Evolutionary conservation across 2,113 vertebrate species (phyloP).

Genomic region (Motacilla tschutschensis): DNA sequence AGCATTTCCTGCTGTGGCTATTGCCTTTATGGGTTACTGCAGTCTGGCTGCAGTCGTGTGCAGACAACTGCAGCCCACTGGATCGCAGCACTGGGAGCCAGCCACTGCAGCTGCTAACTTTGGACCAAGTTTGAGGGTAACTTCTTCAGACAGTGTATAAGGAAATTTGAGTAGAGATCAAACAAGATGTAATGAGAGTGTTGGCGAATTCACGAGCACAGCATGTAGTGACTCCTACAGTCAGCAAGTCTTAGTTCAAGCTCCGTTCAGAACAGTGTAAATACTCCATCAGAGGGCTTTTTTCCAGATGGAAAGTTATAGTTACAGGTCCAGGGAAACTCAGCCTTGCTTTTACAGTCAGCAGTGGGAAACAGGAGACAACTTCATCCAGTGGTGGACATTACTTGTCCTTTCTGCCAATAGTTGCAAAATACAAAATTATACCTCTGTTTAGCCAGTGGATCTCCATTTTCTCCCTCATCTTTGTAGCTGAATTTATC

Average conservation of each 20-base stretch:
- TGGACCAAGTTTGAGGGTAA: not conserved
- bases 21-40: not conserved
- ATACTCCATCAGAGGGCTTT: not conserved
- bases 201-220: not conserved
- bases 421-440: not conserved
- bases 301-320: not conserved
- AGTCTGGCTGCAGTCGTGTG: not conserved
- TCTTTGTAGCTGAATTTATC: not conserved
- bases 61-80: not conserved
- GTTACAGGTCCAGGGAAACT: not conserved
- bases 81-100: not conserved
- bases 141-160: not conserved
- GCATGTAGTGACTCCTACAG: not conserved
- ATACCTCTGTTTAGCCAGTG: not conserved
- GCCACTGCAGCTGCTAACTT: constrained; percentile 18
- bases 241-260: not conserved
- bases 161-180: constrained; percentile 24
- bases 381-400: not conserved
- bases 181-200: not conserved
- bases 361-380: not conserved
- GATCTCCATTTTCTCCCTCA: not conserved
- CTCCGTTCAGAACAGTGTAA: not conserved
- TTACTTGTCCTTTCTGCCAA: not conserved
- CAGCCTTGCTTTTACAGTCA: not conserved
- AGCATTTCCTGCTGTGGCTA: not conserved